Conservation (phyloP, 2,797 vertebrate genomes). For the Argyrosomus regius region DNA sequence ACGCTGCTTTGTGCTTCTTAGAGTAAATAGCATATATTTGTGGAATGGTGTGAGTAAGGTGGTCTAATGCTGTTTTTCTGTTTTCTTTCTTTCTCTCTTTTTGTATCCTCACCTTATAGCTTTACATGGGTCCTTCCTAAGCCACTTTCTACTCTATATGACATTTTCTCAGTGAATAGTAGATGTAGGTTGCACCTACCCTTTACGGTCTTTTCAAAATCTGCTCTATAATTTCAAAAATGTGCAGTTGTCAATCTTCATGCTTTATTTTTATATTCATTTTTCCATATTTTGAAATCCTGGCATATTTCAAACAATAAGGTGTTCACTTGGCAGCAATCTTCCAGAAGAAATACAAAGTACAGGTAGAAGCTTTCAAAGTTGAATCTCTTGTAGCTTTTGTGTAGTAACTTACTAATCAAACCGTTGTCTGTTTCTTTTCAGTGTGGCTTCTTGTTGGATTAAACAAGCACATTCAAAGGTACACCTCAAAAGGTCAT, state of each 20-base stretch:
- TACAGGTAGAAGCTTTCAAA: background rate
- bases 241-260: background rate
- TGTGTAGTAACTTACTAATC: background rate
- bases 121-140: background rate
- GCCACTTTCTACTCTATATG: slow-evolving; percentile 34
- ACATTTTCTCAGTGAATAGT: slow-evolving; percentile 40
- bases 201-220: slow-evolving; percentile 37
- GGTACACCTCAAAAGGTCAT: background rate
- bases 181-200: background rate
- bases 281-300: slow-evolving; percentile 8
- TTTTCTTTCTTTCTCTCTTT: background rate
- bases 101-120: slow-evolving; percentile 23
- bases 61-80: background rate
- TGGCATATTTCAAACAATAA: slow-evolving; percentile 20
- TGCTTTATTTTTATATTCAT: slow-evolving; percentile 7
- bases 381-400: background rate
- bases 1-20: slow-evolving; percentile 44
- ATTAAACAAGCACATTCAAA: background rate
- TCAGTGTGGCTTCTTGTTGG: background rate
- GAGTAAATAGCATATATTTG: slow-evolving; percentile 62
- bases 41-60: slow-evolving; percentile 31
- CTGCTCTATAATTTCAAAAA: slow-evolving; percentile 24
- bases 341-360: background rate
- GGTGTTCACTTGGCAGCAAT: slow-evolving; percentile 10
- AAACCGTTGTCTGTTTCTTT: background rate